A percentile compares a stretch with the other conserved stretches of the same genome.
phyloP scores from a whole-genome alignment of 2,113 vertebrate species.

The Muntiacus reevesi region DNA sequence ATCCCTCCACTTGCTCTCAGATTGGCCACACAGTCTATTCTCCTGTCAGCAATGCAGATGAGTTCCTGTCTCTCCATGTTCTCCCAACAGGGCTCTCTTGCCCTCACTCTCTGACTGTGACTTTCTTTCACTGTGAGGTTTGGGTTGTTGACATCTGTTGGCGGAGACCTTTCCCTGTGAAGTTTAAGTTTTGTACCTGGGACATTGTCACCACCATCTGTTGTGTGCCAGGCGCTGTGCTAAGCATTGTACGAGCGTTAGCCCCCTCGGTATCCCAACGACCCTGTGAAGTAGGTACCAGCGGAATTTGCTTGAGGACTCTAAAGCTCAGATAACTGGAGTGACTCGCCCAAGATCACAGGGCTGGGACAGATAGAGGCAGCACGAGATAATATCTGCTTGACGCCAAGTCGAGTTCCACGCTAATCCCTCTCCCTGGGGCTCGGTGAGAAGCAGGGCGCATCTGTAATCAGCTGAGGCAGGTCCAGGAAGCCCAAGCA shows the following conservation, averaged over 20 bases:
- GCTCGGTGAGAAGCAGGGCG: background rate
- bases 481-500: background rate
- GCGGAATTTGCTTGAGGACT: background rate
- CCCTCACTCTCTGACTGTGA: background rate
- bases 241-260: background rate
- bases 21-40: background rate
- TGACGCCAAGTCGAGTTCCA: background rate
- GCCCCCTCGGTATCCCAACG: background rate
- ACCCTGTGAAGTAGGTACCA: background rate
- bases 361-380: background rate
- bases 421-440: background rate
- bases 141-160: background rate
- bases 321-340: background rate
- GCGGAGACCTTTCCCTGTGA: background rate
- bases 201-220: background rate
- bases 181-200: background rate
- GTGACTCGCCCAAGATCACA: background rate
- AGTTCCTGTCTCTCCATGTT: background rate
- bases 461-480: background rate
- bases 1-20: background rate
- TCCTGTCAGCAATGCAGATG: background rate
- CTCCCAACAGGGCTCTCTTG: background rate
- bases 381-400: background rate
- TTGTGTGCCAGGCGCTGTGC: rapidly evolving
- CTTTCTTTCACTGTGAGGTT: background rate